A percentile compares a stretch with the other conserved stretches of the same genome.
These are phyloP conservation scores for Ariolimax columbianus DNA, from an alignment of 2,888 invertebrate species.

Conservation along the genomic window DNA sequence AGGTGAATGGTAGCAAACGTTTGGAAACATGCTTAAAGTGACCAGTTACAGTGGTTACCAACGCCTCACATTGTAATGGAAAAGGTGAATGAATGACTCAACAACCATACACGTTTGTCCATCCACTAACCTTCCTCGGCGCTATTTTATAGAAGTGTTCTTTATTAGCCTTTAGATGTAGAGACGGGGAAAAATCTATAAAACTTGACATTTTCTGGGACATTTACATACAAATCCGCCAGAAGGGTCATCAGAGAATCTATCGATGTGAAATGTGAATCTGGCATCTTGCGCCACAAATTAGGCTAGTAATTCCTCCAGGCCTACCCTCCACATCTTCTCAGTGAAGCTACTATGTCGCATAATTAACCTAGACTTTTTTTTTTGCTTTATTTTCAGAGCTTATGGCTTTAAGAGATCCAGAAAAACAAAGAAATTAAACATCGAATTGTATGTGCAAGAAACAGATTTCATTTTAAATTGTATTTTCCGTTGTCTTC, in stretches of 20 bases:
- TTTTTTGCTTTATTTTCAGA: background rate
- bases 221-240: constrained; percentile 35
- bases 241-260: constrained; percentile 1
- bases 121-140: background rate
- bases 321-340: background rate
- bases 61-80: too few relatives aligned
- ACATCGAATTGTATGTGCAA: too few relatives aligned
- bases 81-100: too few relatives aligned
- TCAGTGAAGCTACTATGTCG: background rate
- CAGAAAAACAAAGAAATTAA: background rate
- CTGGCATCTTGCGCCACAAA: constrained; percentile 38
- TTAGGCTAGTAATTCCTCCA: constrained; percentile 23
- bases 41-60: too few relatives aligned
- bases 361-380: constrained; percentile 13
- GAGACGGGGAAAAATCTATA: constrained; percentile 38
- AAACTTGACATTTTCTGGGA: constrained; percentile 41
- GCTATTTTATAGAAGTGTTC: background rate
- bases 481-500: too few relatives aligned
- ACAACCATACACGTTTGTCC: background rate
- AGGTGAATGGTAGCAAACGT: too few relatives aligned
- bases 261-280: constrained; percentile 27
- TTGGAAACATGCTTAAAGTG: too few relatives aligned
- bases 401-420: background rate
- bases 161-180: constrained; percentile 27
- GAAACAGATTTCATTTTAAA: too few relatives aligned